Conservation (phyloP, 2,888 invertebrate species). For the Masnerella sp. region DNA sequence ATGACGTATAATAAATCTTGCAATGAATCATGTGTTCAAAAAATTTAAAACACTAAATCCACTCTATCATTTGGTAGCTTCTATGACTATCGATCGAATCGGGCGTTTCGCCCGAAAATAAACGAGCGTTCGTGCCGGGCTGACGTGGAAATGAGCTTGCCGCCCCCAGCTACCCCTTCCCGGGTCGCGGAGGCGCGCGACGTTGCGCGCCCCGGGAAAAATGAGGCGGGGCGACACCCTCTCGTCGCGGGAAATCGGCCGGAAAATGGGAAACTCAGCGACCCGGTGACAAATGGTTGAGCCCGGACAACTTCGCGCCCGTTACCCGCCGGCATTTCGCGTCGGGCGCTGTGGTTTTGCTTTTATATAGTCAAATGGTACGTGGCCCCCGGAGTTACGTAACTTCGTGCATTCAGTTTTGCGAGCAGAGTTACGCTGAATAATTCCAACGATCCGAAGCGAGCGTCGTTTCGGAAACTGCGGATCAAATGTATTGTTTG, state of each 20-base stretch:
- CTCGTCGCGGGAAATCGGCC: conserved; percentile 74
- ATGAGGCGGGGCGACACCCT: conserved; percentile 63
- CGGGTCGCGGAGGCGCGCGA: conserved; percentile 21
- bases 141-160: conserved; percentile 68
- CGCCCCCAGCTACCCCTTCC: conserved; percentile 7
- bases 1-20: no score
- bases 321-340: conserved; percentile 53
- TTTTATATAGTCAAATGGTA: conserved; percentile 39
- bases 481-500: no score
- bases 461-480: neutral
- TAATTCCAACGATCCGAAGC: neutral
- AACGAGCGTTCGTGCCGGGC: conserved; percentile 63
- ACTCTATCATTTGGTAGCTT: conserved; percentile 7
- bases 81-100: conserved; percentile 50
- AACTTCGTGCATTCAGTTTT: conserved; percentile 22
- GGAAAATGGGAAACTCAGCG: conserved; percentile 78
- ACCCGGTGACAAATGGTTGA: conserved; percentile 77
- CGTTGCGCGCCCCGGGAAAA: conserved; percentile 57
- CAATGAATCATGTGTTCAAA: no score
- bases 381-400: conserved; percentile 30
- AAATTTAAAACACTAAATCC: no score
- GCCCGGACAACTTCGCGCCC: conserved; percentile 62
- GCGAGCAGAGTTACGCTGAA: neutral
- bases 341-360: conserved; percentile 41
- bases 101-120: conserved; percentile 61